A percentile compares a stretch with the other conserved stretches of the same genome.
Conservation (phyloP, 2,888 invertebrate genomes). For the Ophion ellenae region DNA sequence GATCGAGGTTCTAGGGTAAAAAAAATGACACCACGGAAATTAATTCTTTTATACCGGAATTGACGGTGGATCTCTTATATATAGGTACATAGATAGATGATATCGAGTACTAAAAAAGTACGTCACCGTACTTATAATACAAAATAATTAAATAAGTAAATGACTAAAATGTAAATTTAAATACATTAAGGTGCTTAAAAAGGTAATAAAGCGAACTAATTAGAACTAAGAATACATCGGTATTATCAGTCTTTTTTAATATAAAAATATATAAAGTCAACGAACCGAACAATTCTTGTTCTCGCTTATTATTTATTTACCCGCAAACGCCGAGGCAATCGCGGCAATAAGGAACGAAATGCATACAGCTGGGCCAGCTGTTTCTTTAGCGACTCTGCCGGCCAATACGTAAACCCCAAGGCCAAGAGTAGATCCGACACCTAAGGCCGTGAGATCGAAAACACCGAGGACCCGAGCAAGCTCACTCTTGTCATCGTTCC, state of each 20-base stretch:
- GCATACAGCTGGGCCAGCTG: slow-evolving; percentile 96
- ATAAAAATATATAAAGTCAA: neutral
- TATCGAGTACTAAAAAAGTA: too few species aligned
- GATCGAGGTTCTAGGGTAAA: too few species aligned
- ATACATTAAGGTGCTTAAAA: too few species aligned
- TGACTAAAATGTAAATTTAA: too few species aligned
- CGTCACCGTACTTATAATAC: too few species aligned
- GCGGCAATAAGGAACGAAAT: slow-evolving; percentile 96
- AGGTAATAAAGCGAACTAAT: too few species aligned
- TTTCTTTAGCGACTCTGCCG: slow-evolving; percentile 93
- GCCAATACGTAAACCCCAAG: slow-evolving; percentile 97
- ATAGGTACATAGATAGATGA: too few species aligned
- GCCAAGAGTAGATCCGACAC: slow-evolving; percentile 94
- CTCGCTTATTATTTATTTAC: slow-evolving; percentile 83
- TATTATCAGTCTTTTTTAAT: neutral
- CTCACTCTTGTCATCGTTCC: slow-evolving; percentile 78
- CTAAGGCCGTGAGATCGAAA: slow-evolving; percentile 94
- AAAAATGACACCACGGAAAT: too few species aligned
- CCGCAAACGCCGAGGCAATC: slow-evolving; percentile 95
- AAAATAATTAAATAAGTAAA: too few species aligned
- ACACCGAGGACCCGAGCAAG: slow-evolving; percentile 90
- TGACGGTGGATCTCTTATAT: too few species aligned
- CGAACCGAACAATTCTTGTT: neutral
- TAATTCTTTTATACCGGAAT: too few species aligned
- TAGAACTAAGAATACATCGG: too few species aligned